Percentiles rank a stretch among this genome's conserved stretches.
phyloP scores from a whole-genome alignment of 2,113 vertebrate species.

The Dasyornis broadbenti region DNA sequence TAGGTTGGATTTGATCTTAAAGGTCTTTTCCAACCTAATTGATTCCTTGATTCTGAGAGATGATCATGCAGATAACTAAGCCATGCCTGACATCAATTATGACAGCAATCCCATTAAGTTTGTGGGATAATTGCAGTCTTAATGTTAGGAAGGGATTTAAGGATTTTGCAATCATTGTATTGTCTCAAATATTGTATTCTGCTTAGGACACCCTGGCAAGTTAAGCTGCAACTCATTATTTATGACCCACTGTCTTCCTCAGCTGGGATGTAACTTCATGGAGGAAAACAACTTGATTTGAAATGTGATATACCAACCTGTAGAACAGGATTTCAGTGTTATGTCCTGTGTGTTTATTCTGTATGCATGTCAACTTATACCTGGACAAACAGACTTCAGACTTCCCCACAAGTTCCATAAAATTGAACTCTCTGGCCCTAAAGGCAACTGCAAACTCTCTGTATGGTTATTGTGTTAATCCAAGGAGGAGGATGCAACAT shows the following conservation, averaged over 20 bases:
- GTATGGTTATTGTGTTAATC: neutral
- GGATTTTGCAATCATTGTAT: neutral
- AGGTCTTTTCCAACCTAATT: neutral
- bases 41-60: neutral
- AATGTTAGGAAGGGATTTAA: neutral
- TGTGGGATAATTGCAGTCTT: neutral
- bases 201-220: neutral
- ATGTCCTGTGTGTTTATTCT: neutral
- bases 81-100: neutral
- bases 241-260: neutral
- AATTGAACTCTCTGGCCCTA: neutral
- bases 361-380: neutral
- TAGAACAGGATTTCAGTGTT: neutral
- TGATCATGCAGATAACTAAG: neutral
- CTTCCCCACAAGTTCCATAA: neutral
- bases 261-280: neutral
- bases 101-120: neutral
- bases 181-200: neutral
- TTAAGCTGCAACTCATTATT: neutral
- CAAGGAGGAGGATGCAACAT: neutral
- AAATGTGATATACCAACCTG: neutral
- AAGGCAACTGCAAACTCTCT: neutral
- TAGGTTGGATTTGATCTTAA: neutral
- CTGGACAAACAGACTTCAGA: neutral
- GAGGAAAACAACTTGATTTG: neutral